Evolutionary conservation across 2,113 vertebrate genomes (phyloP).

Genomic region (Otis tarda): DNA sequence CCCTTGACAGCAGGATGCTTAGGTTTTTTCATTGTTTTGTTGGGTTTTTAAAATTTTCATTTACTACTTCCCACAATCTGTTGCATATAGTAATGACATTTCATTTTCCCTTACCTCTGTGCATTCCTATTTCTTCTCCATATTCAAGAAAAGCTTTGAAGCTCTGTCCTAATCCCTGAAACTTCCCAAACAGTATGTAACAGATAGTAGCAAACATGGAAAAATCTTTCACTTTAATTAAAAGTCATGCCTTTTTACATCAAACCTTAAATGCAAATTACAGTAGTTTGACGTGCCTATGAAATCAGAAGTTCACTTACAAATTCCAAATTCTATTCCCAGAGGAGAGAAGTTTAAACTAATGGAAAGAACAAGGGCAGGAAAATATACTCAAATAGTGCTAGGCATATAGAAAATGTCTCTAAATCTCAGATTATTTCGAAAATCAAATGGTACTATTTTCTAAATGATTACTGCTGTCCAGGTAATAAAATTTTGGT

Average conservation of each 20-base stretch:
- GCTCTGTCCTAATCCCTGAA: not conserved
- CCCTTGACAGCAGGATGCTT: not conserved
- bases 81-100: not conserved
- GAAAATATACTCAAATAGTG: not conserved
- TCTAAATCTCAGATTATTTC: not conserved
- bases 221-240: too few species aligned
- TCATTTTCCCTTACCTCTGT: not conserved
- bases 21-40: not conserved
- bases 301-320: not conserved
- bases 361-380: not conserved
- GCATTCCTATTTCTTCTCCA: not conserved
- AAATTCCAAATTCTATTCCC: not conserved
- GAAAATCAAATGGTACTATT: not conserved
- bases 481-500: not conserved
- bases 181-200: not conserved
- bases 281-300: accelerated
- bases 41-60: not conserved
- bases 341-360: not conserved
- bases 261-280: not conserved
- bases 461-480: not conserved
- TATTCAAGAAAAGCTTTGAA: not conserved
- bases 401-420: not conserved
- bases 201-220: not conserved
- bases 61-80: not conserved
- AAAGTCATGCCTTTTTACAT: not conserved